phyloP scores from a whole-genome alignment of 2,113 vertebrate genomes.

The Noctilio leporinus region DNA sequence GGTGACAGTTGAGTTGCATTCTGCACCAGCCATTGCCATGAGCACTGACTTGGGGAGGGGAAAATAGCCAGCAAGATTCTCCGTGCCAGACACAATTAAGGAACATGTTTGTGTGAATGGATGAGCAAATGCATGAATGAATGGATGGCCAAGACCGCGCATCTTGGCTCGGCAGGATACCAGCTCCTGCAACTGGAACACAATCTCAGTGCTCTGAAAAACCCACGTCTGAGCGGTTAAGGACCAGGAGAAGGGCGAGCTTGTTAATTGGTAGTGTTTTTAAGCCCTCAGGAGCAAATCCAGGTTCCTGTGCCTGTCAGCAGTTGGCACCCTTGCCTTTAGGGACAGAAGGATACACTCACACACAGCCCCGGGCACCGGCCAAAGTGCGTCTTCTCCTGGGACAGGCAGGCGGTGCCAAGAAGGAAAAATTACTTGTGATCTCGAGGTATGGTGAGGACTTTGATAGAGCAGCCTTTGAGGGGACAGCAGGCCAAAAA shows the following conservation, averaged over 20 bases:
- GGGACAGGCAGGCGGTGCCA: not conserved
- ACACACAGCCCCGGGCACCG: not conserved
- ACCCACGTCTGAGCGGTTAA: not conserved
- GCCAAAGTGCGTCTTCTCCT: not conserved
- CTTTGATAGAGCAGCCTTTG: not conserved
- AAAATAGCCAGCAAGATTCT: slow-evolving; percentile 50
- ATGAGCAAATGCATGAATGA: slow-evolving; percentile 68
- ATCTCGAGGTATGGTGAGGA: not conserved
- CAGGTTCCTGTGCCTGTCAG: slow-evolving; percentile 50
- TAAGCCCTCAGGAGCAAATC: slow-evolving; percentile 35
- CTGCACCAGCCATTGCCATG: slow-evolving; percentile 59
- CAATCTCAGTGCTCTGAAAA: not conserved
- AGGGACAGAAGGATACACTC: not conserved
- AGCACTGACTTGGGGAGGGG: slow-evolving; percentile 56
- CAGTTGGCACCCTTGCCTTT: slow-evolving; percentile 57
- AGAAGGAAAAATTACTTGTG: slow-evolving; percentile 32
- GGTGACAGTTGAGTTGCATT: slow-evolving; percentile 61
- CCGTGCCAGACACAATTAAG: slow-evolving; percentile 65
- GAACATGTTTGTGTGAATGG: slow-evolving; percentile 71
- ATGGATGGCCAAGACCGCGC: slow-evolving; percentile 7
- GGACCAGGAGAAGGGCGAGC: not conserved
- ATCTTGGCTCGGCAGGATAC: slow-evolving; percentile 14
- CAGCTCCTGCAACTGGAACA: not conserved
- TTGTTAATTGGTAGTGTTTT: slow-evolving; percentile 28
- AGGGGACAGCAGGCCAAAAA: not conserved